Conservation (phyloP, 1,140 invertebrate species). For the Drosophila pectinifera region DNA sequence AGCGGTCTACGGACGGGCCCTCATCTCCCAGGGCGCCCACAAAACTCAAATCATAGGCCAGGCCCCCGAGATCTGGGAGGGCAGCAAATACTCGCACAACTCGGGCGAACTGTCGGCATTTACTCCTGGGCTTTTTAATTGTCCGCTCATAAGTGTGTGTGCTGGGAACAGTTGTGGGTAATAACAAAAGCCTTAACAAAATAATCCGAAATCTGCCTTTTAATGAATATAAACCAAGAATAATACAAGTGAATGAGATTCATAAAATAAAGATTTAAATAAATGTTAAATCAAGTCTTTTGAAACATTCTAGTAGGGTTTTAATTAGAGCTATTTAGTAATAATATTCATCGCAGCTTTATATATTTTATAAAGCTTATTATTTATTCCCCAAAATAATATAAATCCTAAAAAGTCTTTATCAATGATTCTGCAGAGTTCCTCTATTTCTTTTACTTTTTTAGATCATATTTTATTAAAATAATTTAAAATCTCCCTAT, state of each 20-base stretch:
- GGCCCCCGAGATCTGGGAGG: conserved; percentile 55
- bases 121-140: conserved; percentile 78
- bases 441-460: too few relatives aligned
- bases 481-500: too few relatives aligned
- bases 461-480: too few relatives aligned
- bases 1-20: not conserved
- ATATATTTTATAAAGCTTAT: not conserved
- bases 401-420: too few relatives aligned
- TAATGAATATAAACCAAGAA: not conserved
- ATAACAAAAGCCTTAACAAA: not conserved
- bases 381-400: too few relatives aligned
- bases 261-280: too few relatives aligned
- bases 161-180: conserved; percentile 18
- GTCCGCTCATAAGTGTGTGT: conserved; percentile 45
- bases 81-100: conserved; percentile 49
- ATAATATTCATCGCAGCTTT: not conserved
- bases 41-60: conserved; percentile 70
- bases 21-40: conserved; percentile 34
- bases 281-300: not conserved
- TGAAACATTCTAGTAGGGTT: not conserved
- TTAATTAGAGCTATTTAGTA: not conserved
- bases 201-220: not conserved
- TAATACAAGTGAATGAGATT: too few relatives aligned
- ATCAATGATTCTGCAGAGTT: too few relatives aligned
- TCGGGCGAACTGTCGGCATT: conserved; percentile 55